Percentiles rank a stretch among this genome's conserved stretches.
phyloP scores from a whole-genome alignment of 1,140 invertebrate species.

The Drosophila equinoxialis region DNA sequence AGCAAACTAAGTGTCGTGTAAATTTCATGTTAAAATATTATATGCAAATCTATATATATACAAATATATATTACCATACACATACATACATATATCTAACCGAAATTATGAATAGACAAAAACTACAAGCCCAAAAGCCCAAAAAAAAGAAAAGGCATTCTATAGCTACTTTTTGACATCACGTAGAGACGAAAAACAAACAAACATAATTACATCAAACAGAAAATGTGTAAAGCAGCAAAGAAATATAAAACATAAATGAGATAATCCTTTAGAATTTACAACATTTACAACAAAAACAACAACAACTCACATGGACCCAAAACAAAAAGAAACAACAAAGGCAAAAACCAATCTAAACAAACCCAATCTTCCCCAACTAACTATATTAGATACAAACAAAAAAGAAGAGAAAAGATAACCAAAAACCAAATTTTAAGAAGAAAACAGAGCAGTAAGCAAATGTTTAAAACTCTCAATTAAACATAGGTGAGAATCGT shows the following conservation, averaged over 20 bases:
- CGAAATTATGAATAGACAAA: conserved; percentile 47
- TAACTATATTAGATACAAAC: conserved; percentile 10
- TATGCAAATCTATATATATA: conserved; percentile 46
- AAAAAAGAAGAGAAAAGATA: conserved; percentile 7
- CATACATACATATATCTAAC: conserved; percentile 42
- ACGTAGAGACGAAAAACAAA: conserved; percentile 14
- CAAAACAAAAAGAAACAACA: not conserved
- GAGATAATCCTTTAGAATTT: too few relatives aligned
- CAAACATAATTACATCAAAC: conserved; percentile 27
- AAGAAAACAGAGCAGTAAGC: conserved; percentile 21
- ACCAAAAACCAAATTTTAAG: conserved; percentile 37
- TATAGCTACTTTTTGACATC: conserved; percentile 38
- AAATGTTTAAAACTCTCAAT: conserved; percentile 61
- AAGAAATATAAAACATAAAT: not conserved
- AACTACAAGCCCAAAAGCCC: conserved; percentile 4
- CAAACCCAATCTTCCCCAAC: conserved; percentile 27
- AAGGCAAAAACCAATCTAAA: conserved; percentile 19
- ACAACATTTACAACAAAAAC: not conserved
- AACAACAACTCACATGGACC: conserved; percentile 40
- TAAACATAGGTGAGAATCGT: conserved; percentile 77
- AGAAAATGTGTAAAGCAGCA: conserved; percentile 21
- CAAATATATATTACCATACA: conserved; percentile 54
- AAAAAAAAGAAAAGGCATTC: conserved; percentile 3
- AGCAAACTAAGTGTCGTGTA: conserved; percentile 76
- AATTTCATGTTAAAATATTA: conserved; percentile 65